Evolutionary conservation across 1,140 invertebrate genomes (phyloP), one percentile per base, ranked within the genome.

Genomic region (Zaprionus africanus): DNA sequence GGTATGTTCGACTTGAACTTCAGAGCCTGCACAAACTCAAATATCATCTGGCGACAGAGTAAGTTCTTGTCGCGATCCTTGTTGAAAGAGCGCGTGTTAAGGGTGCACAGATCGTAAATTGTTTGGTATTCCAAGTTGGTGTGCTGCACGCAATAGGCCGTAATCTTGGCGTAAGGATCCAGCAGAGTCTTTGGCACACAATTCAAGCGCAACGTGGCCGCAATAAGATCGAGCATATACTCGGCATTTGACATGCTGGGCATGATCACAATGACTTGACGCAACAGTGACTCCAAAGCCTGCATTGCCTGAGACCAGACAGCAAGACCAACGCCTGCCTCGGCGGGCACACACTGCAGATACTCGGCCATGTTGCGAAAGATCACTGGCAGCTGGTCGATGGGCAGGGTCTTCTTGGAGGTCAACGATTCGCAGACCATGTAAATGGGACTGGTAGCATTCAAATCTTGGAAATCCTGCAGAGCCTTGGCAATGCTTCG

Each of bases 391-490:
- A 97, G 81, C 46, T 95, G 94, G 71, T 98, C 97, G 26, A 95
- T 93, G 4, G 97, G 96, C 54, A 99, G 90, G 1, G 96, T 96
- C 93, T 99, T 99, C 92, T 97, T 97, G 0, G 96, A 96, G 93
- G 98, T 99, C 43, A 99, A 92, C 58, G 96, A 97, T 93, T 99
- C 98, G 49, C 99, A 94, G 11, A 99, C 93, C 73, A 98, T 93
- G 88, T 99, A 98, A 58, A 99, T 94, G 13, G 98, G 98, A 38
- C 98, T 97, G 65, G 98, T 96, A 6, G 98, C 98, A 93, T 98
- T 99, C 46, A 99, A 92, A 92, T 99, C 99, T 90, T 97, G 97
- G 93, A 99, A 99, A 93, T 99, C 99, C n/a, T 97, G 94, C 71
- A 99, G 94, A 0, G 98, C 97, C 86, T 97, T 95, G 2, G 98